A percentile compares a stretch with the other conserved stretches of the same genome.
Evolutionary conservation across 2,888 invertebrate genomes (phyloP).

Genomic region (Rosalia funebris): DNA sequence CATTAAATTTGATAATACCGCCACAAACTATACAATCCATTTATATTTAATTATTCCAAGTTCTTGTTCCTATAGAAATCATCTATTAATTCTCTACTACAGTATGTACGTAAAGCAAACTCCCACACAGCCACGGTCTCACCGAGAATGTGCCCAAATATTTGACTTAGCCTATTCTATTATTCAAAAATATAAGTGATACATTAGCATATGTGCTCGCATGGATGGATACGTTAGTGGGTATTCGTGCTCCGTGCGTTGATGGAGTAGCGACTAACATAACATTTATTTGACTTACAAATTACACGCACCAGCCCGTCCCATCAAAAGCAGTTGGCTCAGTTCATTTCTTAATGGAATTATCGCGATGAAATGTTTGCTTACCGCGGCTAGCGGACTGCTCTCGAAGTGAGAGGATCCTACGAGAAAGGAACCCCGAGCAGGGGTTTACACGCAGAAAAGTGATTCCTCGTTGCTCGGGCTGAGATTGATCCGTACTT

Average conservation of each 20-base stretch:
- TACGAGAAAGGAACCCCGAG: constrained; percentile 1
- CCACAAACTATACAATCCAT: too few species aligned
- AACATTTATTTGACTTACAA: constrained; percentile 63
- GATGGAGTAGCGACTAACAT: constrained; percentile 52
- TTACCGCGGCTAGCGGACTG: constrained; percentile 48
- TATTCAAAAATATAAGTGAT: constrained; percentile 38
- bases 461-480: background rate
- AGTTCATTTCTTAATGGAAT: constrained; percentile 64
- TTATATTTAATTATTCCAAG: too few species aligned
- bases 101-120: background rate
- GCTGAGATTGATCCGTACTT: too few species aligned
- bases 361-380: constrained; percentile 60
- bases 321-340: constrained; percentile 60
- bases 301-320: constrained; percentile 57
- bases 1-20: too few species aligned
- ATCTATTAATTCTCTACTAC: too few species aligned
- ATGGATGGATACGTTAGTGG: constrained; percentile 45
- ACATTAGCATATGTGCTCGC: constrained; percentile 55
- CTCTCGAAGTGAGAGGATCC: constrained; percentile 33
- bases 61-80: too few species aligned
- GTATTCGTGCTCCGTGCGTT: constrained; percentile 47
- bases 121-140: background rate
- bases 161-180: constrained; percentile 35
- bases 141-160: constrained; percentile 16
- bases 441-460: constrained; percentile 11